Evolutionary conservation across 2,888 invertebrate species (phyloP), one percentile per base, ranked within the genome.

Genomic region (Thereva unica): DNA sequence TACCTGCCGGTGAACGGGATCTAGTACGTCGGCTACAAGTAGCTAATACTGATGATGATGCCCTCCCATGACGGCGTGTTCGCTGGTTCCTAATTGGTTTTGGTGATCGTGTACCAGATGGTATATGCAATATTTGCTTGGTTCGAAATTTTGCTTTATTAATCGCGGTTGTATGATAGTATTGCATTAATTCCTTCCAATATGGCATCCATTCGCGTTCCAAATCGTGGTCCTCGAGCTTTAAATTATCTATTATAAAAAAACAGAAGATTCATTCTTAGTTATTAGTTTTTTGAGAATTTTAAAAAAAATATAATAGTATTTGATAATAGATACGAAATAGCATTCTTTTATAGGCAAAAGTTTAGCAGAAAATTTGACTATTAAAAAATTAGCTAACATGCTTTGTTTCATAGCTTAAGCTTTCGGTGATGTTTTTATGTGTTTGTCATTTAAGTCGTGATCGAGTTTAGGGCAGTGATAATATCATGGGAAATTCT

Each of bases 171-270:
- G 23, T 23, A 45, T 70, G 59, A 2, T 61, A 64, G 41, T 64
- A 63, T 42, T 56, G 37, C 44, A 70, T 55, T 56, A 59, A 50
- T 42, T 52, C 64, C 10, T 52, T 49, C 70, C 70, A 70, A 56
- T 65, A 67, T 7, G 52, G 55, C 42, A 64, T 64, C 70, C 70
- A 70, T 53, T 69, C 69, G 42, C 66, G 66, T 42, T 67, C 67
- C 63, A 68, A 68, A 56, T 70, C 67, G 61, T 70, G 67, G 42
- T 50, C 55, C 40, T 67, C 64, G 34, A 68, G 69, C 54, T 69
- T 66, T 52, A 68, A 61, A 47, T 54, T 40, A 63, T 69, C 69
- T 69, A 67, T 44, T 47, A 61, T 66, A 44, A 52, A 66, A 65
- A 65, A 38, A 49, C 53, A 37, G 23, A 50, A 50, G 49, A 61